Conservation (phyloP, 2,113 vertebrate genomes). For the Hemiscyllium ocellatum region DNA sequence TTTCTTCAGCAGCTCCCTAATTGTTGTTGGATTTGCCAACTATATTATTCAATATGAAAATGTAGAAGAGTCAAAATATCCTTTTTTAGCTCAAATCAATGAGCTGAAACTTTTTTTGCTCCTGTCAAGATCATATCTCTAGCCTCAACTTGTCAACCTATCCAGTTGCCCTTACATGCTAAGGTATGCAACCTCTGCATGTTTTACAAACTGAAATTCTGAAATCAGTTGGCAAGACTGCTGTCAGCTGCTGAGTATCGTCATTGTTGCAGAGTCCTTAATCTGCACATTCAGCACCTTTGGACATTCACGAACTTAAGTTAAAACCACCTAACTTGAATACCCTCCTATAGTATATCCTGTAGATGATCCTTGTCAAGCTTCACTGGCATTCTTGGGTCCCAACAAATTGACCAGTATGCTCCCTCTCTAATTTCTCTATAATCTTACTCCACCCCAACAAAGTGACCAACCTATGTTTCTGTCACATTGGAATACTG, state of each 20-base stretch:
- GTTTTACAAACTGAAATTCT: too few relatives aligned
- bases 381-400: background rate
- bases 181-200: too few relatives aligned
- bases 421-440: background rate
- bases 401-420: background rate
- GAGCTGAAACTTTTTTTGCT: too few relatives aligned
- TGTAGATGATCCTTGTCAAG: background rate
- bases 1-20: too few relatives aligned
- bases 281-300: background rate
- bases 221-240: background rate
- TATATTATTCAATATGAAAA: too few relatives aligned
- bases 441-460: background rate
- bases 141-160: too few relatives aligned
- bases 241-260: background rate
- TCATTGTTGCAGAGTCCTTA: background rate
- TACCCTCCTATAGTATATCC: background rate
- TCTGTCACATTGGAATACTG: background rate
- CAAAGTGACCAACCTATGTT: background rate
- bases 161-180: too few relatives aligned
- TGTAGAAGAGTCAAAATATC: too few relatives aligned
- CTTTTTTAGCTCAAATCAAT: too few relatives aligned
- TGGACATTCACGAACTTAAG: background rate
- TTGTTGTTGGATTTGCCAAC: too few relatives aligned
- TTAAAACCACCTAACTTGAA: background rate
- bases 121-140: too few relatives aligned